Conservation (phyloP, 2,113 vertebrate genomes). For the Rousettus leschenaultii region DNA sequence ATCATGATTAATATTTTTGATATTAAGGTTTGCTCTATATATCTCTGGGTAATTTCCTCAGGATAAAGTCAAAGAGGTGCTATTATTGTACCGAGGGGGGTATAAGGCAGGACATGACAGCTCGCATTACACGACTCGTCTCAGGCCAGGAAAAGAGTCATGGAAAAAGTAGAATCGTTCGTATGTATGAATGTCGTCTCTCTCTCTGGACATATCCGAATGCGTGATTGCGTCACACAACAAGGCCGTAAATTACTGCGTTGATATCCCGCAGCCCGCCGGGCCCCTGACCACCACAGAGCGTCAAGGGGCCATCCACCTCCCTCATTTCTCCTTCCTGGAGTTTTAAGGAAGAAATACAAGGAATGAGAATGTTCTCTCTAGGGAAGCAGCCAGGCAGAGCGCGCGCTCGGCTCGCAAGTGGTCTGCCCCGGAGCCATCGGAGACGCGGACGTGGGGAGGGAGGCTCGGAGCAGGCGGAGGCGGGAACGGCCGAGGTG, state of each 20-base stretch:
- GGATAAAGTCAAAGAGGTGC: background rate
- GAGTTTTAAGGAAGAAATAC: background rate
- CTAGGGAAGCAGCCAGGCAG: background rate
- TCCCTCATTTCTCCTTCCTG: background rate
- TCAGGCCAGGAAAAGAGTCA: background rate
- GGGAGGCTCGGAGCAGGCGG: background rate
- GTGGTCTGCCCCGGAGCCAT: background rate
- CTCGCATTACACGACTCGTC: background rate
- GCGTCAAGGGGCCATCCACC: fast-evolving
- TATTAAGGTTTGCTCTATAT: background rate
- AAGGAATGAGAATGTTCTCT: background rate
- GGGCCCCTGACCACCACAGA: background rate
- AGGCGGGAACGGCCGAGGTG: too few species aligned
- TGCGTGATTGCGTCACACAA: background rate
- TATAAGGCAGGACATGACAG: background rate
- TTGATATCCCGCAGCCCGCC: too few species aligned
- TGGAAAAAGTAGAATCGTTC: background rate
- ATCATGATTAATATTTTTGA: background rate
- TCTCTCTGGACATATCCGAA: background rate
- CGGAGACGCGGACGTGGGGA: background rate
- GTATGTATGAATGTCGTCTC: background rate
- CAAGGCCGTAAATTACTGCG: fast-evolving
- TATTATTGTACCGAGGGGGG: background rate
- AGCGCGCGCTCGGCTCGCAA: too few species aligned
- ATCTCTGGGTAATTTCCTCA: background rate